Percentiles rank a stretch among this genome's conserved stretches.
Conservation (phyloP, 2,888 invertebrate species). For the Lasius fuliginosus region DNA sequence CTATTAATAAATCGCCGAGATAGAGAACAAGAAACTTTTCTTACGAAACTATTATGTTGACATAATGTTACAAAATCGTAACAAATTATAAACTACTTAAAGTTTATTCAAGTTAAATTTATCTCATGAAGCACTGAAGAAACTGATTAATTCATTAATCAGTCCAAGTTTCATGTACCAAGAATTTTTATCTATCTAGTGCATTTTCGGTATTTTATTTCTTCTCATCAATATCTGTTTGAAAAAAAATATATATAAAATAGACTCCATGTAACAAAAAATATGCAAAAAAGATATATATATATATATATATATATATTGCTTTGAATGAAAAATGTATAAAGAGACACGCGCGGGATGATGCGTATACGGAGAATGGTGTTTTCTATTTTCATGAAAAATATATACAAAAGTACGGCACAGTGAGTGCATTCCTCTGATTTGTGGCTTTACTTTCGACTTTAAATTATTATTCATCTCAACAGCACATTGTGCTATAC, state of each 20-base stretch:
- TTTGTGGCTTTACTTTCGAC: conserved; percentile 19
- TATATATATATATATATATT: conserved; percentile 3
- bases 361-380: not conserved
- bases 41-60: conserved; percentile 10
- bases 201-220: not conserved
- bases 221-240: conserved; percentile 13
- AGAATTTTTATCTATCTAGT: conserved; percentile 22
- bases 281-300: not conserved
- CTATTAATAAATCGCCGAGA: not conserved
- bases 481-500: not conserved
- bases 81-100: conserved; percentile 10
- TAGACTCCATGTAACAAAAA: conserved; percentile 16
- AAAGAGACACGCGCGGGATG: conserved; percentile 18
- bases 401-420: not conserved
- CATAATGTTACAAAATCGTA: not conserved
- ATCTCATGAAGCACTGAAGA: not conserved
- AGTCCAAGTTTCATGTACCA: not conserved
- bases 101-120: conserved; percentile 1
- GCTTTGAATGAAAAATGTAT: conserved; percentile 44
- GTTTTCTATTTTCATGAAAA: conserved; percentile 51
- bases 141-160: not conserved
- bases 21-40: conserved; percentile 1
- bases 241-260: conserved; percentile 36
- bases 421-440: conserved; percentile 12
- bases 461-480: conserved; percentile 43